Evolutionary conservation across 92 coral and sea anemone species (phyloP).

Genomic region (Zoanthus gigantus): DNA sequence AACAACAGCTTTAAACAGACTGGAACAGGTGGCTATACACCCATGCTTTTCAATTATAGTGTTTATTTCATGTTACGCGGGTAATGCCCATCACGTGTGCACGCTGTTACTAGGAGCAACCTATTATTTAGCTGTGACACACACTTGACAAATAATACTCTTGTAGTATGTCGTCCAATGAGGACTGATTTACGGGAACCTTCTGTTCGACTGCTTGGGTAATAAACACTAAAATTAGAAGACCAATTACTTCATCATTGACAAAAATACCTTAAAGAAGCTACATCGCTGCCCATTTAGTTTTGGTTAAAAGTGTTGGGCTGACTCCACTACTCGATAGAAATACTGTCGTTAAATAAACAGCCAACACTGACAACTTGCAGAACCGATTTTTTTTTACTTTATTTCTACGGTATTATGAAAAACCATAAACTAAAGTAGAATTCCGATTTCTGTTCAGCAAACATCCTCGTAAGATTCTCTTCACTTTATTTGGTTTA

Average conservation of each 20-base stretch:
- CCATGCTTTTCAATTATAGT: conserved; percentile 75
- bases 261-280: conserved; percentile 58
- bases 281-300: background rate
- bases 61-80: conserved; percentile 73
- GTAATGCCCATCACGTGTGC: conserved; percentile 61
- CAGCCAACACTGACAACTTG: no score
- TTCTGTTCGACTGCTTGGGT: background rate
- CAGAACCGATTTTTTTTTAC: no score
- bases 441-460: no score
- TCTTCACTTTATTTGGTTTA: no score
- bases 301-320: no score
- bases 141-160: conserved; percentile 37
- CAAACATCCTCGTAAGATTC: no score
- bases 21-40: conserved; percentile 81
- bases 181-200: background rate
- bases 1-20: conserved; percentile 68
- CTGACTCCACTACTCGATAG: no score
- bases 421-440: no score
- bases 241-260: conserved; percentile 64
- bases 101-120: conserved; percentile 71
- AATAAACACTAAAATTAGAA: conserved; percentile 40
- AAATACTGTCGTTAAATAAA: no score
- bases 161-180: conserved; percentile 67
- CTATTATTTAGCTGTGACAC: conserved; percentile 76
- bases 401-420: no score